Base-by-base conservation (phyloP, 2,113 vertebrate species). In the Salvator merianae region DNA sequence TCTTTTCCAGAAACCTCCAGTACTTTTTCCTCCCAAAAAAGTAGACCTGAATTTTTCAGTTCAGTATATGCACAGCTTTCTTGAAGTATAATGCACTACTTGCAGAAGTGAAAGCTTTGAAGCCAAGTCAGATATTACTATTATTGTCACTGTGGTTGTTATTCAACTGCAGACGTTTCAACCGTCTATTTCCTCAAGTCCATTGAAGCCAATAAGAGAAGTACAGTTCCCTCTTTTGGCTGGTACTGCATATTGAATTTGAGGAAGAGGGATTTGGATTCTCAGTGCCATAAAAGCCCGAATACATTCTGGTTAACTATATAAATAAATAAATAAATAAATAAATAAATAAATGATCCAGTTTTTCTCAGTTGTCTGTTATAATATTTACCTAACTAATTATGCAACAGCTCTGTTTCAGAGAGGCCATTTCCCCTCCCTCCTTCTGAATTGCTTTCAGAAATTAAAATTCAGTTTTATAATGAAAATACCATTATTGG, bases 121-220 rank as follows among this genome's bases (percentile, higher is more conserved):
- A 62, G 16, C 34, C 38, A 36, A 78, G 20, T 40, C 59, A 78
- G 40, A 65, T 36, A 65, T 40, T 74, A n/a, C n/a, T n/a, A 59
- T 59, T 59, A 16, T 59, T 59, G 55, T 20, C 55, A 59, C 20
- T 59, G 20, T 59, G 55, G 43, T 43, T 73, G 40, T 32, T 32
- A n/a, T 38, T 74, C 55, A 26, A 38, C 34, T 38, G 38, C 43
- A 63, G n/a, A 43, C 40, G 55, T 38, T 65, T 73, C 24, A 14
- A 59, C 10, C 10, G 38, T 14, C n/a, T 63, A 40, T 82, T 82
- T 82, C 30, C 40, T 74, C 30, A 26, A 63, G 36, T 59, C 28
- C n/a, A 71, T 55, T 74, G 36, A 74, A 63, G 59, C 62, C 63
- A 82, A 74, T 62, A 82, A 30, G 10, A 74, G 73, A 73, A 82